Evolutionary conservation across 1,140 invertebrate species (phyloP).

Genomic region (Euwallacea fornicatus): DNA sequence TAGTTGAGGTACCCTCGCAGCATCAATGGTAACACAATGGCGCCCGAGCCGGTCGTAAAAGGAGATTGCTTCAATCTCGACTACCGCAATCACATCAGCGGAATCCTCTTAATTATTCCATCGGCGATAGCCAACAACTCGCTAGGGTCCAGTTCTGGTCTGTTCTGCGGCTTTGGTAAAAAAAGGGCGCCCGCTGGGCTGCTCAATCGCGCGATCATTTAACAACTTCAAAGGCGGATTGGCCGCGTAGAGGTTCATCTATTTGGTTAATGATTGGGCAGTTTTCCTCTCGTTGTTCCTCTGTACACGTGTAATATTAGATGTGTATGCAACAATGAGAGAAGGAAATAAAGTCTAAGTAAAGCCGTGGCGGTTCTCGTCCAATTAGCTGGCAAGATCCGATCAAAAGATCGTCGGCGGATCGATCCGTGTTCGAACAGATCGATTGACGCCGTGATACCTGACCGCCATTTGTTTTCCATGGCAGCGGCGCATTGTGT

Average conservation of each 20-base stretch:
- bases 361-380: conserved; percentile 19
- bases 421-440: conserved; percentile 31
- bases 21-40: conserved; percentile 6
- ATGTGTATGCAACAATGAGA: neutral
- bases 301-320: neutral
- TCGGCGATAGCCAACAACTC: conserved; percentile 22
- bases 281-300: neutral
- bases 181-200: conserved; percentile 27
- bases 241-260: conserved; percentile 12
- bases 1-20: too few relatives aligned
- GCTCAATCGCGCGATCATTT: conserved; percentile 29
- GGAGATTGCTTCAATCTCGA: conserved; percentile 26
- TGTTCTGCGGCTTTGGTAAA: conserved; percentile 24
- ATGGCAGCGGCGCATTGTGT: conserved; percentile 18
- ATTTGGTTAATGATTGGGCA: conserved; percentile 20
- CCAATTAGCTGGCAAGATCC: conserved; percentile 28
- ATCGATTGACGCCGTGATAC: conserved; percentile 32
- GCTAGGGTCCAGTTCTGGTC: conserved; percentile 22
- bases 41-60: conserved; percentile 17
- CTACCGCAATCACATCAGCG: conserved; percentile 18
- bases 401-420: conserved; percentile 28
- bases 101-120: conserved; percentile 30
- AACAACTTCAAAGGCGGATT: conserved; percentile 23
- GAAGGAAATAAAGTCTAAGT: neutral
- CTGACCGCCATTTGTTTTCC: conserved; percentile 22